Conservation (phyloP, 2,797 vertebrate genomes). For the Mormyrus proboscirostris region DNA sequence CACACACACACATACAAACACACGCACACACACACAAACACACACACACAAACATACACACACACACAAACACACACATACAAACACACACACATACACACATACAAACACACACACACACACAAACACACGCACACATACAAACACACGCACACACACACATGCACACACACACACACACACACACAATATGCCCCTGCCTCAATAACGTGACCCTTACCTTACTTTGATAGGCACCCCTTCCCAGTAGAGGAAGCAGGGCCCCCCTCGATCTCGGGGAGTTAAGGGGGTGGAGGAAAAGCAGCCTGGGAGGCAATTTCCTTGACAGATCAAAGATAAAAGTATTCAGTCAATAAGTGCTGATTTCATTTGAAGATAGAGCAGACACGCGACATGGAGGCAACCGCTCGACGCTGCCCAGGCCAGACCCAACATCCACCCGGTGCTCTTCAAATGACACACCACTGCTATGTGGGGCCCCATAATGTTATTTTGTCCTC, state of each 20-base stretch:
- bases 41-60: too few relatives aligned
- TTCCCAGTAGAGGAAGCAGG: constrained; percentile 35
- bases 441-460: constrained; percentile 32
- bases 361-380: constrained; percentile 69
- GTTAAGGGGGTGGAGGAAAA: constrained; percentile 50
- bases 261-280: constrained; percentile 41
- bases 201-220: background rate
- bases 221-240: background rate
- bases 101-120: too few relatives aligned
- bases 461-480: constrained; percentile 40
- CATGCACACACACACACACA: too few relatives aligned
- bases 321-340: constrained; percentile 64
- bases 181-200: background rate
- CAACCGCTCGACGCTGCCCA: constrained; percentile 30
- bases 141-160: too few relatives aligned
- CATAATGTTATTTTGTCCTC: constrained; percentile 23
- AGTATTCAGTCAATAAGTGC: constrained; percentile 64
- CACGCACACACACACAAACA: too few relatives aligned
- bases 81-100: too few relatives aligned
- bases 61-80: too few relatives aligned
- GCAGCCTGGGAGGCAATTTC: constrained; percentile 61
- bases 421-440: constrained; percentile 34
- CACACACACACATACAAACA: too few relatives aligned
- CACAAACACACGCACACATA: too few relatives aligned
- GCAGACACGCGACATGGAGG: constrained; percentile 39